These are phyloP conservation scores for Lepidurus packardi DNA, from an alignment of 1,140 invertebrate genomes.

Conservation along the genomic window DNA sequence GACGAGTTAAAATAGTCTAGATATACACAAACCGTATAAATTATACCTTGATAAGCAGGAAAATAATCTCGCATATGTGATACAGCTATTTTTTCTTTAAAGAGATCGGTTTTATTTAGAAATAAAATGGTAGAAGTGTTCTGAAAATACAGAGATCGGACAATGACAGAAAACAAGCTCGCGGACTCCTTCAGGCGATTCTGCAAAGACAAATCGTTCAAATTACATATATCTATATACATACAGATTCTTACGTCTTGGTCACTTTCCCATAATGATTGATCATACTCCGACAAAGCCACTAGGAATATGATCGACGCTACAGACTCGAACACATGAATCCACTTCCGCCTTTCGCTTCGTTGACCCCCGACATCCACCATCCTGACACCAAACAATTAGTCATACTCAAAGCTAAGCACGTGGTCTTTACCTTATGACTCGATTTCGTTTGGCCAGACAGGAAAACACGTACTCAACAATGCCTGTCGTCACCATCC, in stretches of 20 bases:
- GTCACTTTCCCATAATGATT: conserved; percentile 47
- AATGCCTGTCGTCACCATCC: not conserved
- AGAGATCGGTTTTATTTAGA: conserved; percentile 58
- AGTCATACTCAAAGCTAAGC: conserved; percentile 6
- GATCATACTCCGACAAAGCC: conserved; percentile 49
- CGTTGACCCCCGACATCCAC: conserved; percentile 56
- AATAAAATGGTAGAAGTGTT: conserved; percentile 59
- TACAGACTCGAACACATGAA: conserved; percentile 59
- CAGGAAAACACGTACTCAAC: too few species aligned
- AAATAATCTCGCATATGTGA: conserved; percentile 61
- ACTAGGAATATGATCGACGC: conserved; percentile 59
- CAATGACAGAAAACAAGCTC: conserved; percentile 76
- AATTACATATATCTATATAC: conserved; percentile 38
- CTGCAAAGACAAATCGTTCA: conserved; percentile 43
- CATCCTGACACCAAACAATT: conserved; percentile 45
- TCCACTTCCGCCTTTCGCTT: conserved; percentile 56
- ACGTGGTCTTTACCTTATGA: not conserved
- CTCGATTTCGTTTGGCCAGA: not conserved
- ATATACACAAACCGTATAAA: not conserved
- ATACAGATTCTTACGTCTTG: conserved; percentile 49
- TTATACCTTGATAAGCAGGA: conserved; percentile 57
- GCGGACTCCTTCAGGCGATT: conserved; percentile 62
- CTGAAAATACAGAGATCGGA: conserved; percentile 90
- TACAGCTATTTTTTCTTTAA: conserved; percentile 59
- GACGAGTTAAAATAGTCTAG: not conserved